phyloP scores from a whole-genome alignment of 2,797 vertebrate genomes.

The Characodon lateralis region DNA sequence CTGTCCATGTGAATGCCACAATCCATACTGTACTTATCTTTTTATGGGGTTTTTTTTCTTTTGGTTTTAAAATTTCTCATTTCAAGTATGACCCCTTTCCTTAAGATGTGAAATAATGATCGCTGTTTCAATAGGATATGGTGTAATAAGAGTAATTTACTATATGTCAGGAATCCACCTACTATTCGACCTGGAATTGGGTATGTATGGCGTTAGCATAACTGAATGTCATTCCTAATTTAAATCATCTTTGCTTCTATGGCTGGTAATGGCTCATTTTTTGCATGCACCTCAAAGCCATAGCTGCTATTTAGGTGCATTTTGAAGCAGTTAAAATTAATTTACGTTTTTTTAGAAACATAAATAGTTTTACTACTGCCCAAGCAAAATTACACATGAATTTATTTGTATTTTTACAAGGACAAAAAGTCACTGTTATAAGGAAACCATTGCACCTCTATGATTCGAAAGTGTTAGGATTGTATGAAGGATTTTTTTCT shows the following conservation, averaged over 20 bases:
- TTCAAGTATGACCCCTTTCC: background rate
- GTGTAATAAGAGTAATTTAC: conserved; percentile 53
- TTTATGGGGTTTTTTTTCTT: background rate
- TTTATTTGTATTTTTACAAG: background rate
- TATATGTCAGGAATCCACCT: conserved; percentile 49
- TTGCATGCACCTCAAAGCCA: conserved; percentile 4
- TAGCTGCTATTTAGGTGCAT: background rate
- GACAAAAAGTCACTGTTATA: background rate
- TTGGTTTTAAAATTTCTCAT: background rate
- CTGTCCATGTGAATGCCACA: background rate
- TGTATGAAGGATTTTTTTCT: background rate
- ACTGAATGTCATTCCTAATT: conserved; percentile 38
- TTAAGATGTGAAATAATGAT: conserved; percentile 65
- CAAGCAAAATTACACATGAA: background rate
- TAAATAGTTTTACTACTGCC: background rate
- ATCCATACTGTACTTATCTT: background rate
- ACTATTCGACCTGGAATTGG: conserved; percentile 30
- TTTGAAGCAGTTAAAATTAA: background rate
- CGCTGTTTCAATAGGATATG: conserved; percentile 43
- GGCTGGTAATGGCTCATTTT: conserved; percentile 7
- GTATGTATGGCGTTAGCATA: conserved; percentile 25
- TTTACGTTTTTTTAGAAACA: background rate
- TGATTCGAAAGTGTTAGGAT: background rate
- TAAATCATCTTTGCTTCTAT: conserved; percentile 11
- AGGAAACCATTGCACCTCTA: background rate